These are phyloP conservation scores for Syngnathoides biaculeatus DNA, from an alignment of 2,113 vertebrate species.

Conservation along the genomic window DNA sequence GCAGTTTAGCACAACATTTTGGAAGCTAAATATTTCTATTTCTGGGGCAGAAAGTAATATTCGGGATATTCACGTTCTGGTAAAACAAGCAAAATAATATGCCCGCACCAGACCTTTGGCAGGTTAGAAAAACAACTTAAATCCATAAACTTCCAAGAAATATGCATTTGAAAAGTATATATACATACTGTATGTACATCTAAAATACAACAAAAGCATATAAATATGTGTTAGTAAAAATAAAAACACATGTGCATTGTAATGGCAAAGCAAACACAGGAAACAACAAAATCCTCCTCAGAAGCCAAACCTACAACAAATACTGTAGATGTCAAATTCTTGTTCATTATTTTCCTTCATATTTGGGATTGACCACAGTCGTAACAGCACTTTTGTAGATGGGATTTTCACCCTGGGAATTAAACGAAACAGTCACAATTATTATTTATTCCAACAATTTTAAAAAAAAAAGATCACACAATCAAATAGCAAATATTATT, in stretches of 20 bases:
- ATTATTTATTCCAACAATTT: neutral
- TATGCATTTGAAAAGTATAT: conserved; percentile 62
- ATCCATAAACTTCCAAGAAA: conserved; percentile 34
- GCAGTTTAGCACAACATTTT: conserved; percentile 1
- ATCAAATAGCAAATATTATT: neutral
- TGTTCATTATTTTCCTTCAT: conserved; percentile 94
- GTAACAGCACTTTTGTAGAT: conserved; percentile 99
- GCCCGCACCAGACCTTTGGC: conserved; percentile 51
- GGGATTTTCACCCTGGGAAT: conserved; percentile 94
- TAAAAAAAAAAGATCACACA: neutral
- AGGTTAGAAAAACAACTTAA: conserved; percentile 23
- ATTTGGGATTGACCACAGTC: conserved; percentile 98
- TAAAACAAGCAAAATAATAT: conserved; percentile 23
- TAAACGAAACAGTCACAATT: conserved; percentile 1
- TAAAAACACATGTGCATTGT: conserved; percentile 61
- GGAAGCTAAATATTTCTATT: conserved; percentile 18
- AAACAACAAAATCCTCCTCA: conserved; percentile 20
- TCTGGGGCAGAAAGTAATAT: conserved; percentile 21
- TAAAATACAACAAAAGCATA: conserved; percentile 75
- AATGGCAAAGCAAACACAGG: conserved; percentile 35
- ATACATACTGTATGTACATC: conserved; percentile 88
- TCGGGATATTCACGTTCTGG: conserved; percentile 20
- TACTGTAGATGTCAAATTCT: conserved; percentile 31
- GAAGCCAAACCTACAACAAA: conserved; percentile 37
- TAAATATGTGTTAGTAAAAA: conserved; percentile 79